Base-by-base conservation (phyloP, 2,888 invertebrate genomes). In the Acleris emargana region DNA sequence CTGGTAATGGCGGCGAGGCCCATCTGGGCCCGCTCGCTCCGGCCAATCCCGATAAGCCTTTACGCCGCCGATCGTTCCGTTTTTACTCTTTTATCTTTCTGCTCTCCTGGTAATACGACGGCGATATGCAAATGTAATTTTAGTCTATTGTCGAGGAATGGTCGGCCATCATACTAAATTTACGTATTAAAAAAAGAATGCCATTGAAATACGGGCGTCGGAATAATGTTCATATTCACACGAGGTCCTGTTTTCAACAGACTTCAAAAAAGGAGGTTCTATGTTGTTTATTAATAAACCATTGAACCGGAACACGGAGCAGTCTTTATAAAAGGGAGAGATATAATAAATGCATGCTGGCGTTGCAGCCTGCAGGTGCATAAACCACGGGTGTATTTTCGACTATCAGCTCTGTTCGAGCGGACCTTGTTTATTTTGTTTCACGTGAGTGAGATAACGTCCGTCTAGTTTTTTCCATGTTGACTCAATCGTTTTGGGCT, bases 41-140 rank as follows among this genome's bases (percentile, higher is more conserved):
- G 69, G 67, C 72, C 76, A 72, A 71, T 73, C 71, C 70, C 71
- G 74, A 78, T 78, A 74, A 76, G 74, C 71, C 72, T 71, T 67
- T 69, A 72, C 74, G 71, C 64, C 68, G 67, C 67, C 66, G 61
- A 63, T 62, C 59, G 67, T 57, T 57, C 68, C 52, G 64, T 69
- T 72, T 73, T 71, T 72, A 67, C 61, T 64, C 53, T 66, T 64
- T 50, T 64, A 58, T 62, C 54, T 71, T 68, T 69, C 68, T 57
- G 32, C 64, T 49, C 47, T 50, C 69, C 66, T 67, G 53, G 68
- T 69, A 71, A 70, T 70, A 69, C 67, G 63, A 69, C 68, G 60
- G 54, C 62, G 47, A 53, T 49, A 75, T 76, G 75, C 72, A 74
- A 76, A 74, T 74, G 73, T 71, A 67, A 72, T 72, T 71, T 28